Conservation (phyloP, 2,888 invertebrate genomes). For the Odontocerum albicorne region DNA sequence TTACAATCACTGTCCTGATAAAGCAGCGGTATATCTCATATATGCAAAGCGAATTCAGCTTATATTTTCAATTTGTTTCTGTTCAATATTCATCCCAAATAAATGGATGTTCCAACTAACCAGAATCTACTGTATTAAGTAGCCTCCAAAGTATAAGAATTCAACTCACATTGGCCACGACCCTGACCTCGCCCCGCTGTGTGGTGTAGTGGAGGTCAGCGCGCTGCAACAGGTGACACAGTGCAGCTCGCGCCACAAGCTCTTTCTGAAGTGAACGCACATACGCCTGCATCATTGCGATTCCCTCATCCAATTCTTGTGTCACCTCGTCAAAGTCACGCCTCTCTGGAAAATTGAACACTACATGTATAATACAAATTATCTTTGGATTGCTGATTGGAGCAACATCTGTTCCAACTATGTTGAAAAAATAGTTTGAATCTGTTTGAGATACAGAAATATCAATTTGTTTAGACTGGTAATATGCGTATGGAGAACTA, state of each 20-base stretch:
- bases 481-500: no score
- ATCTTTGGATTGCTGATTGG: no score
- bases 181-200: slow-evolving; percentile 92
- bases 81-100: no score
- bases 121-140: no score
- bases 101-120: no score
- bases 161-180: slow-evolving; percentile 93
- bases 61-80: no score
- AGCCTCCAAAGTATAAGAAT: no score
- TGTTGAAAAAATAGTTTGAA: no score
- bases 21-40: no score
- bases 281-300: slow-evolving; percentile 77
- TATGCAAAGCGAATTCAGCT: no score
- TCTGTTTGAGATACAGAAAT: background rate
- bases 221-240: slow-evolving; percentile 76
- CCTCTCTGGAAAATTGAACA: slow-evolving; percentile 68
- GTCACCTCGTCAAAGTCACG: slow-evolving; percentile 85
- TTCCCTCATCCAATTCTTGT: slow-evolving; percentile 82
- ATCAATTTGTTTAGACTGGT: background rate
- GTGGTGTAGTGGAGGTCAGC: slow-evolving; percentile 87
- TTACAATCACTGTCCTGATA: no score
- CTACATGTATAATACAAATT: background rate
- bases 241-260: slow-evolving; percentile 75
- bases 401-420: background rate
- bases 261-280: slow-evolving; percentile 80